Evolutionary conservation across 92 coral and sea anemone genomes (phyloP).

Genomic region (Desmophyllum pertusum): DNA sequence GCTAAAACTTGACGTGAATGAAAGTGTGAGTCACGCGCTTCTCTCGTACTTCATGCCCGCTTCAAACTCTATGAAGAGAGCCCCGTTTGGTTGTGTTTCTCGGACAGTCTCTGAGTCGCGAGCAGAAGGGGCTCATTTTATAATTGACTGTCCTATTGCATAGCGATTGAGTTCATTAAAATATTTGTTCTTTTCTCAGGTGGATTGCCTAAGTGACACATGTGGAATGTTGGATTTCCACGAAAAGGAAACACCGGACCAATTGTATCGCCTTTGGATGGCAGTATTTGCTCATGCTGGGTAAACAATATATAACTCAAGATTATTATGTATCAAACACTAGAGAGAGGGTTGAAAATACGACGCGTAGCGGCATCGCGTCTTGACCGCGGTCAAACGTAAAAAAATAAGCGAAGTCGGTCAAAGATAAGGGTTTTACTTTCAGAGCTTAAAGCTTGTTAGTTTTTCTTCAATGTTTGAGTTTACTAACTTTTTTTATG

Average conservation of each 20-base stretch:
- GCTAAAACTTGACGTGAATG: not conserved
- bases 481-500: too few relatives aligned
- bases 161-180: not conserved
- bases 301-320: conserved; percentile 38
- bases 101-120: not conserved
- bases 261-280: conserved; percentile 97
- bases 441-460: too few relatives aligned
- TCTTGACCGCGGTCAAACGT: too few relatives aligned
- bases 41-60: not conserved
- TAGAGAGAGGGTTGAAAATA: too few relatives aligned
- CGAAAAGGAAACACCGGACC: conserved; percentile 83
- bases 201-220: conserved; percentile 89
- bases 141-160: not conserved
- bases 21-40: not conserved
- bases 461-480: too few relatives aligned
- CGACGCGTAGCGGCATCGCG: too few relatives aligned
- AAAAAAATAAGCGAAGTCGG: too few relatives aligned
- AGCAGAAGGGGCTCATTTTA: not conserved
- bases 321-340: too few relatives aligned
- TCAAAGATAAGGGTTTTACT: too few relatives aligned
- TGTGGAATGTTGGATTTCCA: conserved; percentile 94
- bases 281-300: conserved; percentile 96
- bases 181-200: conserved; percentile 47
- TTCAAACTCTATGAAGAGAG: not conserved
- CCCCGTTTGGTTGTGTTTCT: not conserved